Evolutionary conservation across 2,113 vertebrate genomes (phyloP), one percentile per base, ranked within the genome.

Genomic region (Camelus bactrianus): DNA sequence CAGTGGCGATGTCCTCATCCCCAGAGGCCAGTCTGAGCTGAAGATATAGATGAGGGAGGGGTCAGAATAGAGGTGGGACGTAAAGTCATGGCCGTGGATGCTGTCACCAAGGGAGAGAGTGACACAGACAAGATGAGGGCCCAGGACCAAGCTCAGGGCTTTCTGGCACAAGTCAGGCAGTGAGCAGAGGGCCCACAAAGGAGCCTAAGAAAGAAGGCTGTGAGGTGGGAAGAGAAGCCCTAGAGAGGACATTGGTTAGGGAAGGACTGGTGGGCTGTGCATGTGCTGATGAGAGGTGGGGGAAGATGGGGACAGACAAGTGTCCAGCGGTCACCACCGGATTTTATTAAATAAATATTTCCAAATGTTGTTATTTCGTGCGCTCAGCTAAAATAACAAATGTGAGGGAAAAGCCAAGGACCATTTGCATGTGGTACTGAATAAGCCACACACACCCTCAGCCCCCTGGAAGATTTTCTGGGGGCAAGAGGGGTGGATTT

Each of bases 241-340:
- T 42, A 16, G 81, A 16, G 69, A 26, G 11, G 54, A 9, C 35
- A 17, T 8, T 2, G 10, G 48, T 20, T 12, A 50, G 50, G 46
- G 42, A 30, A 16, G 58, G 16, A 46, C 13, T 38, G 42, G 20
- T 28, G 0, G 1, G 0, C 16, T 3, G 8, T 4, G 12, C 5
- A 8, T 17, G 32, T 4, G 38, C 77, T 28, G 3, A 3, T 22
- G 81, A 19, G 35, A 67, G 10, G 35, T 2, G 15, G n/a, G 2
- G 15, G 50, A 20, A 12, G 28, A 14, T 9, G 9, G 54, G 67
- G 76, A 46, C 32, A 48, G 86, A 46, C 54, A 13, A 2, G 9
- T 60, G 65, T n/a, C n/a, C 32, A 3, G 35, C 2, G 7, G 42
- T 73, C 24, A 14, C 50, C 26, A 38, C 0, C 1, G 79, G 54